phyloP scores from a whole-genome alignment of 1,140 invertebrate genomes.

The Drosophila aff. region DNA sequence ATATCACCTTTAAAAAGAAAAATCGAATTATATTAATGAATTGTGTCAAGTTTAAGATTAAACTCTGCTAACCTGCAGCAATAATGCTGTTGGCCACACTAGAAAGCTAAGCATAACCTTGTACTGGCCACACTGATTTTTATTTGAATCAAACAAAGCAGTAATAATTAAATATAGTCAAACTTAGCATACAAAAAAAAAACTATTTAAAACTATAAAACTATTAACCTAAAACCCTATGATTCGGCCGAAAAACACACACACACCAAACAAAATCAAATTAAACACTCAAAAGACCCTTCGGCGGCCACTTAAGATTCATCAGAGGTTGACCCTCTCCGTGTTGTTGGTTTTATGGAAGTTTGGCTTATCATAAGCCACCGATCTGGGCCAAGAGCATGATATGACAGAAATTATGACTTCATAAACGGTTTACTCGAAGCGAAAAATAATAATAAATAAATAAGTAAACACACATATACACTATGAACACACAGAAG shows the following conservation, averaged over 20 bases:
- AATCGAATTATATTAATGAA: neutral
- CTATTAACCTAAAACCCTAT: slow-evolving; percentile 23
- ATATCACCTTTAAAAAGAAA: neutral
- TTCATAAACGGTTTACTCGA: slow-evolving; percentile 69
- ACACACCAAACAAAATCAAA: slow-evolving; percentile 28
- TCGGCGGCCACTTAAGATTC: slow-evolving; percentile 50
- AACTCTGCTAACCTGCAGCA: neutral
- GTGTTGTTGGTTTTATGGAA: slow-evolving; percentile 30
- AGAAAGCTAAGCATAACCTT: neutral
- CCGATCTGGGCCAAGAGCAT: slow-evolving; percentile 61
- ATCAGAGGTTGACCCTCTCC: slow-evolving; percentile 30
- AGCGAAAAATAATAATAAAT: slow-evolving; percentile 20
- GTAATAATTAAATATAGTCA: neutral
- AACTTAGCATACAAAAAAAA: neutral
- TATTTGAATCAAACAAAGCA: neutral
- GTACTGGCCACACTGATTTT: neutral
- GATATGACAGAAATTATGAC: slow-evolving; percentile 80
- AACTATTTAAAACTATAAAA: slow-evolving; percentile 3
- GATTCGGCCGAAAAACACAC: slow-evolving; percentile 32
- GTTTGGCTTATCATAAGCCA: slow-evolving; percentile 59
- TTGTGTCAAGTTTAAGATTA: neutral
- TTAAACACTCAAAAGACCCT: slow-evolving; percentile 64
- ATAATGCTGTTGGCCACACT: neutral
- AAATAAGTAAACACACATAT: slow-evolving; percentile 9
- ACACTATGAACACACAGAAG: slow-evolving; percentile 1